These are phyloP conservation scores for Coelopa pilipes DNA, from an alignment of 2,888 invertebrate genomes.

Conservation along the genomic window DNA sequence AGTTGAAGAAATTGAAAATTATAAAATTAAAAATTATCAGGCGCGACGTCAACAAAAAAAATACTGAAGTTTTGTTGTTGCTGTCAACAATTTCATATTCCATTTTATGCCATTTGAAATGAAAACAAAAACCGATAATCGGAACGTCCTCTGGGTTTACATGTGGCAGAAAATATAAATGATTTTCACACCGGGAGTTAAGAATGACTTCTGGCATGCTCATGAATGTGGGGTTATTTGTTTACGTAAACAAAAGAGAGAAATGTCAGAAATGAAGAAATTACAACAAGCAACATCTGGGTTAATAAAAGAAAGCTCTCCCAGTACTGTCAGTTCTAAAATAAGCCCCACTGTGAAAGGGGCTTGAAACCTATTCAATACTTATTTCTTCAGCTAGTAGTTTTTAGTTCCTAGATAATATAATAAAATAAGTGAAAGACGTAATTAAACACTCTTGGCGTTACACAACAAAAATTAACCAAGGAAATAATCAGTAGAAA, in stretches of 20 bases:
- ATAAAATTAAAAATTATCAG: no score
- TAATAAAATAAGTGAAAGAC: neutral
- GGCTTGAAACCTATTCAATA: neutral
- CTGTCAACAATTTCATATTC: neutral
- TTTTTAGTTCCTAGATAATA: conserved; percentile 6
- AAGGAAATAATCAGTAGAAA: no score
- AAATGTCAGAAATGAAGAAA: neutral
- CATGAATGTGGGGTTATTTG: neutral
- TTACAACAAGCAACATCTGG: neutral
- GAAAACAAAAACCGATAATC: no score
- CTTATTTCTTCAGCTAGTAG: no score
- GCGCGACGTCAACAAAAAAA: conserved; percentile 9
- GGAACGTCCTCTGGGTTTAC: no score
- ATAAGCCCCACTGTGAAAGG: neutral
- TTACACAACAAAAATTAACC: no score
- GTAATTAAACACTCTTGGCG: no score
- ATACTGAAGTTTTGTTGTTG: neutral
- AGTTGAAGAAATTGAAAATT: no score
- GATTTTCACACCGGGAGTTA: no score
- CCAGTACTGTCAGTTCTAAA: neutral
- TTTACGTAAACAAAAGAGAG: conserved; percentile 1
- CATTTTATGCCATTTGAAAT: conserved; percentile 5
- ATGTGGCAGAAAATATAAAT: no score
- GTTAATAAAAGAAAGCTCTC: no score
- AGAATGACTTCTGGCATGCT: no score